Evolutionary conservation across 2,888 invertebrate species (phyloP).

Genomic region (Epiperipatus broadwayi): DNA sequence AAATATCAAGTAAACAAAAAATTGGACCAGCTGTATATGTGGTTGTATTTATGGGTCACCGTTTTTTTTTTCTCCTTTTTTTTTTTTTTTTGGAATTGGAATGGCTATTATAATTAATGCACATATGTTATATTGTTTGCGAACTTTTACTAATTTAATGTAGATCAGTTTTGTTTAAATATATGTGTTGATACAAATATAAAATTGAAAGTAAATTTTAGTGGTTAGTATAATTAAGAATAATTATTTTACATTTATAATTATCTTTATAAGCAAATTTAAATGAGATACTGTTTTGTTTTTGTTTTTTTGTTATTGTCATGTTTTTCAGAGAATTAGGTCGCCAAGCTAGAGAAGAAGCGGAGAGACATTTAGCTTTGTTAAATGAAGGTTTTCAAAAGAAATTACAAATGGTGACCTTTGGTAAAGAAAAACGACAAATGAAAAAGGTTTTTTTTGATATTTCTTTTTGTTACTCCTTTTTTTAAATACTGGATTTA

Average conservation of each 20-base stretch:
- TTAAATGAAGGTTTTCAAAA: slow-evolving; percentile 57
- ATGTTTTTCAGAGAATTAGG: slow-evolving; percentile 38
- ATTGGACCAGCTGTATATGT: no score
- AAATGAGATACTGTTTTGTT: slow-evolving; percentile 21
- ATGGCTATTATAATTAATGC: no score
- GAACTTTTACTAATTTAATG: no score
- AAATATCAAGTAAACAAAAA: no score
- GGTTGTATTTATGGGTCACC: no score
- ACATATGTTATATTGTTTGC: no score
- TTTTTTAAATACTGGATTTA: no score
- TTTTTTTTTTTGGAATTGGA: no score
- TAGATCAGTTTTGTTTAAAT: no score
- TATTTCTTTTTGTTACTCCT: no score
- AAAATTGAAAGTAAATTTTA: not conserved
- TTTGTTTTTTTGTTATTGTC: slow-evolving; percentile 1
- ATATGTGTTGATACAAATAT: no score
- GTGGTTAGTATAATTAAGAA: not conserved
- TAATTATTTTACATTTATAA: not conserved
- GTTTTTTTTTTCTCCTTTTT: no score
- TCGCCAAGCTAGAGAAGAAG: slow-evolving; percentile 31
- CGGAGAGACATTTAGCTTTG: slow-evolving; percentile 49
- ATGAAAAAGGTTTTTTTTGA: slow-evolving; percentile 39
- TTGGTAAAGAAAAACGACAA: slow-evolving; percentile 50
- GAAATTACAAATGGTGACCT: slow-evolving; percentile 49
- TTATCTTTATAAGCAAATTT: slow-evolving; percentile 7